Conservation (phyloP, 2,888 invertebrate species). For the Drosophila meridionalis region DNA sequence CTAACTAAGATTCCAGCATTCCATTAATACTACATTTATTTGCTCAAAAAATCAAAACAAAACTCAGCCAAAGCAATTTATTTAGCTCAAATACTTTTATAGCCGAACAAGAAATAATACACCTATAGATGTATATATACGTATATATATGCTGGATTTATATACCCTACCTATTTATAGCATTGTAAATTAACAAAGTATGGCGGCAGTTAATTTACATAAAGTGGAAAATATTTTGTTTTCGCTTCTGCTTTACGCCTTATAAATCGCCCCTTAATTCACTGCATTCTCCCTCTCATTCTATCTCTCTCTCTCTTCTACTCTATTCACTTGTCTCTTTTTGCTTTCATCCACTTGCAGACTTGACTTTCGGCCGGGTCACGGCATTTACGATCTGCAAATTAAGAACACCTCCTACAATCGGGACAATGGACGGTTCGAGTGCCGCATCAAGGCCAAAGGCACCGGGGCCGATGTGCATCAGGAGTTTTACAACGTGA, state of each 20-base stretch:
- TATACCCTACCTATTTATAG: conserved; percentile 6
- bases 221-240: conserved; percentile 47
- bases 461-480: conserved; percentile 93
- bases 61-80: neutral
- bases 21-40: neutral
- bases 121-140: neutral
- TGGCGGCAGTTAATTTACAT: conserved; percentile 66
- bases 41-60: neutral
- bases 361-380: conserved; percentile 91
- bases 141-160: neutral
- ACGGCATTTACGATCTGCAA: conserved; percentile 94
- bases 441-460: conserved; percentile 94
- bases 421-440: conserved; percentile 95
- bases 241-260: conserved; percentile 8
- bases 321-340: conserved; percentile 1
- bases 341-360: conserved; percentile 85
- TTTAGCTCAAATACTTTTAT: neutral
- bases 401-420: conserved; percentile 96
- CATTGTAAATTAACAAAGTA: conserved; percentile 48
- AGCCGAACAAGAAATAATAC: neutral
- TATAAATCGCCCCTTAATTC: conserved; percentile 21
- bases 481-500: conserved; percentile 92
- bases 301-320: neutral
- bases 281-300: neutral
- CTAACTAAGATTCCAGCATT: neutral